Percentiles rank a stretch among this genome's conserved stretches.
These are phyloP conservation scores for Morbakka virulenta DNA, from an alignment of 30 jellyfish, hydroid and myxozoan species.

Conservation along the genomic window DNA sequence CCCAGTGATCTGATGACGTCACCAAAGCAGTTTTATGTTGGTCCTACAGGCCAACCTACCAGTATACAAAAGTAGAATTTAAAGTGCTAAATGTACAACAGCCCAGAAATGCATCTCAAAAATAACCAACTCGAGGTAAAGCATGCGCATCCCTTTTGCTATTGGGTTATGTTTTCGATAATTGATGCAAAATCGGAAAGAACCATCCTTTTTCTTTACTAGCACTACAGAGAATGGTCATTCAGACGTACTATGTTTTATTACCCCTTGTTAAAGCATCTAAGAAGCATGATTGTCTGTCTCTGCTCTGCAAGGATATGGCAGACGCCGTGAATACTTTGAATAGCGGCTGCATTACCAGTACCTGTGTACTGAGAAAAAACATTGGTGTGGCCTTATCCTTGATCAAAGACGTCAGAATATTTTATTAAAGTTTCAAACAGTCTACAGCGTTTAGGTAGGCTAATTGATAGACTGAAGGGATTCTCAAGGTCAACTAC, in stretches of 20 bases:
- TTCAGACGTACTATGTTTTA: constrained; percentile 27
- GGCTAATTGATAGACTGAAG: neutral
- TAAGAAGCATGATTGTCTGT: constrained; percentile 8
- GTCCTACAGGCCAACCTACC: constrained; percentile 42
- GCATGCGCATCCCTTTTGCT: constrained; percentile 55
- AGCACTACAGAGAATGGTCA: constrained; percentile 58
- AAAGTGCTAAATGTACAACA: constrained; percentile 16
- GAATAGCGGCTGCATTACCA: constrained; percentile 49
- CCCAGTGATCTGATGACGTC: constrained; percentile 48
- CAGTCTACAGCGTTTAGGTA: neutral
- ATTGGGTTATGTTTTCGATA: constrained; percentile 37
- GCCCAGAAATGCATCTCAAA: constrained; percentile 46
- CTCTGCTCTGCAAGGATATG: constrained; percentile 43
- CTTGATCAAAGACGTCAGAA: constrained; percentile 51
- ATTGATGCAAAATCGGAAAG: constrained; percentile 31
- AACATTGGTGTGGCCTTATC: constrained; percentile 42
- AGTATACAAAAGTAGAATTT: constrained; percentile 44
- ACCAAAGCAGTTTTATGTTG: constrained; percentile 42
- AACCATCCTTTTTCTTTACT: constrained; percentile 67
- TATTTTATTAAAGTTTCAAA: constrained; percentile 8
- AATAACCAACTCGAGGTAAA: constrained; percentile 44
- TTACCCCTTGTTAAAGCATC: constrained; percentile 54
- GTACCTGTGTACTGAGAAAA: constrained; percentile 41
- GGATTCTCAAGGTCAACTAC: neutral
- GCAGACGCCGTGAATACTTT: constrained; percentile 41